Conservation (phyloP, 92 coral and sea anemone species). For the Porites divaricata region DNA sequence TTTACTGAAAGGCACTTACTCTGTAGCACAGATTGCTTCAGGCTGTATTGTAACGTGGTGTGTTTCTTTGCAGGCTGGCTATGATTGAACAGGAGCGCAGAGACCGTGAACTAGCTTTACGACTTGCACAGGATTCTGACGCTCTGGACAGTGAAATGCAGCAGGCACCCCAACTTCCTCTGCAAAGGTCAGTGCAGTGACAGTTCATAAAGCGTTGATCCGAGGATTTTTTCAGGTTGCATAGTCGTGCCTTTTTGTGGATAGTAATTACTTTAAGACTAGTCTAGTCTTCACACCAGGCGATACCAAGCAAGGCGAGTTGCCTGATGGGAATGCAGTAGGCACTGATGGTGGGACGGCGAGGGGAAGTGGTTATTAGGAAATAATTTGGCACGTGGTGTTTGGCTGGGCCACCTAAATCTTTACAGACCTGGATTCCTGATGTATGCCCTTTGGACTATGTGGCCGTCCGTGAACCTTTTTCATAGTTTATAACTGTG, state of each 20-base stretch:
- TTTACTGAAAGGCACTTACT: too few species aligned
- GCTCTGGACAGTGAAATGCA: slow-evolving; percentile 78
- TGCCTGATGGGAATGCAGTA: too few species aligned
- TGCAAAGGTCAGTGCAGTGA: slow-evolving; percentile 56
- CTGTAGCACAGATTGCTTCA: too few species aligned
- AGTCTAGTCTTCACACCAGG: not conserved
- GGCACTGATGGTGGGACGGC: too few species aligned
- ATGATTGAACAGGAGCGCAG: slow-evolving; percentile 93
- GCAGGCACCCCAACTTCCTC: slow-evolving; percentile 50
- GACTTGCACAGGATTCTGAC: slow-evolving; percentile 86
- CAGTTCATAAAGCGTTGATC: not conserved
- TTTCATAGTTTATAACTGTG: too few species aligned
- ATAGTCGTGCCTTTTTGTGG: not conserved
- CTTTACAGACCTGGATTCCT: too few species aligned
- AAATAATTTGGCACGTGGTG: too few species aligned
- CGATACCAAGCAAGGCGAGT: too few species aligned
- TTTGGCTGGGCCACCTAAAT: too few species aligned
- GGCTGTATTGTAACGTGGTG: not conserved
- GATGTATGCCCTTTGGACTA: too few species aligned
- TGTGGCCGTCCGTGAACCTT: too few species aligned
- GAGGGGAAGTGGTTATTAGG: too few species aligned
- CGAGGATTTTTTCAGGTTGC: not conserved
- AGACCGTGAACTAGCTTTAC: slow-evolving; percentile 95
- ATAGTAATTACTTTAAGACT: not conserved
- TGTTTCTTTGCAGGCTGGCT: slow-evolving; percentile 51